Percentiles rank a stretch among this genome's conserved stretches.
phyloP scores from a whole-genome alignment of 2,113 vertebrate species.

The Pseudois nayaur region DNA sequence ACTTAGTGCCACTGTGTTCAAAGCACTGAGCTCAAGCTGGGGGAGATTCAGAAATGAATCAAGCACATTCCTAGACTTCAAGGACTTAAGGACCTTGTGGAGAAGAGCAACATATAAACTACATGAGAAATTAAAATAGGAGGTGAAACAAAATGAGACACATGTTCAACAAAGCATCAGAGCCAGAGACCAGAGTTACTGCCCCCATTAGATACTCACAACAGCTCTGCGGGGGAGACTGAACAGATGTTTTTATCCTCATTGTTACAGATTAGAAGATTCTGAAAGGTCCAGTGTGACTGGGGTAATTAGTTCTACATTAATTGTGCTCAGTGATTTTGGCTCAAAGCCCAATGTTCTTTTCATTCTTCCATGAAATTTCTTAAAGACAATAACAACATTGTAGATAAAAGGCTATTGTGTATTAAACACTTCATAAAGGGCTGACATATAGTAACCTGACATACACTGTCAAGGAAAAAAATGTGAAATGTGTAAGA shows the following conservation, averaged over 20 bases:
- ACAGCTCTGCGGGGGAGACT: not conserved
- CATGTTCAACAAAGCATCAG: not conserved
- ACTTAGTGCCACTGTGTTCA: not conserved
- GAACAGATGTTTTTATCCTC: not conserved
- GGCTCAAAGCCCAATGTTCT: not conserved
- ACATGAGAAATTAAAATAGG: not conserved
- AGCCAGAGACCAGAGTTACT: not conserved
- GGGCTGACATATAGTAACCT: not conserved
- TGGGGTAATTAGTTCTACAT: not conserved
- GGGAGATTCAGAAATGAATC: not conserved
- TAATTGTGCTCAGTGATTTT: not conserved
- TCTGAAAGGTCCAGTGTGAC: not conserved
- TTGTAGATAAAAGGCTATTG: not conserved
- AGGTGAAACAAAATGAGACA: not conserved
- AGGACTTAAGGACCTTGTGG: not conserved
- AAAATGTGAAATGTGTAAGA: not conserved
- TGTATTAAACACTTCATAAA: not conserved
- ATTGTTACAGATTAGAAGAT: not conserved
- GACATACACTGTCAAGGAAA: not conserved
- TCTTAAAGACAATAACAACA: not conserved
- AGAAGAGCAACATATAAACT: not conserved
- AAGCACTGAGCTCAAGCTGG: not conserved
- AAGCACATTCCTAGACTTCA: not conserved
- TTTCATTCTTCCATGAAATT: not conserved
- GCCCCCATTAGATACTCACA: not conserved